phyloP scores from a whole-genome alignment of 1,140 invertebrate genomes.

The Calosoma granatense region DNA sequence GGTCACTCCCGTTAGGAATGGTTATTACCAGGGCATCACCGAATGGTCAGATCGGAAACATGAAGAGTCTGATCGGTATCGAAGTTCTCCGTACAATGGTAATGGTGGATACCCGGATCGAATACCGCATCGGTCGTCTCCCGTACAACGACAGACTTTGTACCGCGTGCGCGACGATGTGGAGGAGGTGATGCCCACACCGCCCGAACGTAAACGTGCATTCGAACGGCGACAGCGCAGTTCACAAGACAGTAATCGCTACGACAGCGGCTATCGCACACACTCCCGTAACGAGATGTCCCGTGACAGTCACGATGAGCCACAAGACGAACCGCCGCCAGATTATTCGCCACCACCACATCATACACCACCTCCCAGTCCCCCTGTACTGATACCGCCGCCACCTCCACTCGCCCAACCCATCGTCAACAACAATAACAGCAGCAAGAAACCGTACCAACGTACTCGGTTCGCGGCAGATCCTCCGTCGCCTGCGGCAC shows the following conservation, averaged over 20 bases:
- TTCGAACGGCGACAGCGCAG: slow-evolving; percentile 33
- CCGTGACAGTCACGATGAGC: slow-evolving; percentile 36
- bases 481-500: slow-evolving; percentile 35
- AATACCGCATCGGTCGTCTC: neutral
- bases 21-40: slow-evolving; percentile 42
- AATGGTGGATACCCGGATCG: neutral
- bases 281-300: slow-evolving; percentile 39
- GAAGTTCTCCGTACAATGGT: slow-evolving; percentile 23
- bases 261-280: slow-evolving; percentile 43
- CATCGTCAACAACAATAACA: too few species aligned
- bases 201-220: slow-evolving; percentile 48
- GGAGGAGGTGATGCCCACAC: slow-evolving; percentile 36
- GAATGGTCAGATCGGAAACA: slow-evolving; percentile 64
- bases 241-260: slow-evolving; percentile 36
- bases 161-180: neutral
- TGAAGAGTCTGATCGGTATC: slow-evolving; percentile 11
- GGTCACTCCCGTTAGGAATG: slow-evolving; percentile 21
- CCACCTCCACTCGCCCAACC: slow-evolving; percentile 41
- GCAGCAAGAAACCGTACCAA: slow-evolving; percentile 49
- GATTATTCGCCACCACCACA: slow-evolving; percentile 56
- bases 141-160: neutral
- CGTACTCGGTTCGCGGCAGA: slow-evolving; percentile 54
- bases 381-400: slow-evolving; percentile 36
- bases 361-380: slow-evolving; percentile 30
- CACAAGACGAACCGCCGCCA: slow-evolving; percentile 48